Evolutionary conservation across 2,888 invertebrate species (phyloP), one percentile per base, ranked within the genome.

Genomic region (Agrotis ipsilon): DNA sequence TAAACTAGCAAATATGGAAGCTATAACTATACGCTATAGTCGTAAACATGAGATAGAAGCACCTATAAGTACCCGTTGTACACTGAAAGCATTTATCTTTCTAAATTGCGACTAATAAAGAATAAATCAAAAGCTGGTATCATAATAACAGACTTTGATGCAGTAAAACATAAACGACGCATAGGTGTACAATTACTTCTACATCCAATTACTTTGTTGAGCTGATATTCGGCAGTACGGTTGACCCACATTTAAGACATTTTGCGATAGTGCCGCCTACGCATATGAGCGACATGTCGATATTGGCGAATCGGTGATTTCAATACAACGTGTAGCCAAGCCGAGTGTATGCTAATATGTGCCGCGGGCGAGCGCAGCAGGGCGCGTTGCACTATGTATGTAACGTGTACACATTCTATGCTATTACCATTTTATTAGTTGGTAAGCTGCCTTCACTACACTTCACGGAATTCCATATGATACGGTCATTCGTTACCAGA

Each of bases 201-300:
- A 88, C 87, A 89, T 91, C 89, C 92, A 93, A 92, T 92, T 92
- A 93, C 89, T 89, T 87, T 85, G 86, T 86, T 85, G 85, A 86
- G 86, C 86, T 89, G 89, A 91, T 92, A 92, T 92, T 92, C 90
- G 89, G 87, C 84, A 39, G 39, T 39, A 39, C 39, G 11, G 39
- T 39, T 92, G 93, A 92, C 93, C 93, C 87, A 93, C 90, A 91
- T 92, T 82, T 76, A 76, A 82, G 89, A 87, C 85, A 90, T 93
- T 93, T 93, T 87, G 94, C 93, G 92, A 92, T 92, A 91, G 86
- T 86, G 84, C 90, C 91, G 87, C 92, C 92, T 91, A 93, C 93
- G 90, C 91, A 85, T 86, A 86, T 85, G 87, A 88, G 85, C 87
- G 88, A 91, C 90, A 91, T 91, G 91, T 90, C 89, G 92, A 90